Percentiles rank a stretch among this genome's conserved stretches.
phyloP scores from a whole-genome alignment of 2,888 invertebrate species.

The Cynaeus angustus region DNA sequence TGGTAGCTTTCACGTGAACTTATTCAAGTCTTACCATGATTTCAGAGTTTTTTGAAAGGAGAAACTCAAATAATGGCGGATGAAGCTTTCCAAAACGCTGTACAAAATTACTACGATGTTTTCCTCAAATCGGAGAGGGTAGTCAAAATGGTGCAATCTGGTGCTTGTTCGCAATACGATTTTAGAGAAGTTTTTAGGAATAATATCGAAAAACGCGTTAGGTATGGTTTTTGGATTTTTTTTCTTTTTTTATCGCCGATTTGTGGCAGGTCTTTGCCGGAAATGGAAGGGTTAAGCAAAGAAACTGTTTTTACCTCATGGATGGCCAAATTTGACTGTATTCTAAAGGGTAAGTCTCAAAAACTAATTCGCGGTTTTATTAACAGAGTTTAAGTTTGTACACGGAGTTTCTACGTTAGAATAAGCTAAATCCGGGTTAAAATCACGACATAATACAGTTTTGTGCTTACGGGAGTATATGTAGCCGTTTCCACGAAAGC shows the following conservation, averaged over 20 bases:
- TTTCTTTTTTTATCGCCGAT: conserved; percentile 50
- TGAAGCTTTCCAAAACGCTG: conserved; percentile 99
- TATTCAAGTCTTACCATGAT: conserved; percentile 48
- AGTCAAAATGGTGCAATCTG: conserved; percentile 96
- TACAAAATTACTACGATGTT: conserved; percentile 96
- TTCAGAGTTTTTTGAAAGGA: conserved; percentile 94
- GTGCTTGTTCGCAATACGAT: conserved; percentile 98
- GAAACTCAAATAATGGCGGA: conserved; percentile 99
- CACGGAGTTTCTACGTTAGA: too few relatives aligned
- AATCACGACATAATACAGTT: too few relatives aligned
- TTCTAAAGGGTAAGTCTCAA: conserved; percentile 85
- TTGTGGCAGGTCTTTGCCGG: conserved; percentile 90
- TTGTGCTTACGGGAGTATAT: too few relatives aligned
- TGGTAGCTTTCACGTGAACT: conserved; percentile 9
- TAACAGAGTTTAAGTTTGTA: too few relatives aligned
- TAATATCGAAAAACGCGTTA: conserved; percentile 98
- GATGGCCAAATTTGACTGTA: conserved; percentile 99
- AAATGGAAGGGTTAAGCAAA: conserved; percentile 99
- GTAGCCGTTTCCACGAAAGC: too few relatives aligned
- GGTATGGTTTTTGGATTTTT: conserved; percentile 73
- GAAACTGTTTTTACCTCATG: conserved; percentile 99
- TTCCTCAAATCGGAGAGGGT: conserved; percentile 98
- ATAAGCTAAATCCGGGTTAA: too few relatives aligned
- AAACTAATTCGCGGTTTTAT: too few relatives aligned
- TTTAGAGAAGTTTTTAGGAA: conserved; percentile 98